Evolutionary conservation across 2,113 vertebrate genomes (phyloP), one percentile per base, ranked within the genome.

Genomic region (Uria lomvia): DNA sequence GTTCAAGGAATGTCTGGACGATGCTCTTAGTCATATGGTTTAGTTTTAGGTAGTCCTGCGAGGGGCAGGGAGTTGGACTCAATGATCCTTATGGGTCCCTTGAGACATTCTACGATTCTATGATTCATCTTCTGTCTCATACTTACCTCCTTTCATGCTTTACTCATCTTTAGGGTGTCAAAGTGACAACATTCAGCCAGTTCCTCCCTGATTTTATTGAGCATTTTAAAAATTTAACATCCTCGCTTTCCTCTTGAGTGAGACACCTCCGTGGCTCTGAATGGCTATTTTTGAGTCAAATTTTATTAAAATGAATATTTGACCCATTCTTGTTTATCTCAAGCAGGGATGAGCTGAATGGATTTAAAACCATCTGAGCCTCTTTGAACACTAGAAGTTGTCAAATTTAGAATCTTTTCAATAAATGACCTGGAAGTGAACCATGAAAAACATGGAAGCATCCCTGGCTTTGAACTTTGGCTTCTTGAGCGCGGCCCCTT

Each of bases 371-470:
- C 36, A 52, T 60, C 43, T 76, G 32, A 80, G 79, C 32, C 15
- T 71, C 63, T 95, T 94, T 63, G 78, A 95, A 78, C 72, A 36
- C 38, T 71, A 79, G 23, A 77, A 68, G 21, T 40, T 73, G 58
- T 75, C 87, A 68, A 77, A 85, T 84, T 84, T 60, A 78, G 65
- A 92, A 58, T 63, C 38, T 74, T 60, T 90, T 63, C 26, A 71
- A 67, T 67, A 22, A 89, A 84, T 92, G 88, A 87, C 86, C 92
- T 65, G 65, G 88, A 93, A 93, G 60, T 81, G 88, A 96, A 92
- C 80, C 92, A 68, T 81, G 47, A 88, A 88, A 96, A 71, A 59
- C 38, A 56, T 53, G 52, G 90, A 76, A 40, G 52, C 90, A 91
- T 86, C 92, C 47, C 30, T 71, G 62, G 56, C 86, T 92, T 94